Evolutionary conservation across 2,797 vertebrate genomes (phyloP), one percentile per base, ranked within the genome.

Genomic region (Cryptoblepharus egeriae): DNA sequence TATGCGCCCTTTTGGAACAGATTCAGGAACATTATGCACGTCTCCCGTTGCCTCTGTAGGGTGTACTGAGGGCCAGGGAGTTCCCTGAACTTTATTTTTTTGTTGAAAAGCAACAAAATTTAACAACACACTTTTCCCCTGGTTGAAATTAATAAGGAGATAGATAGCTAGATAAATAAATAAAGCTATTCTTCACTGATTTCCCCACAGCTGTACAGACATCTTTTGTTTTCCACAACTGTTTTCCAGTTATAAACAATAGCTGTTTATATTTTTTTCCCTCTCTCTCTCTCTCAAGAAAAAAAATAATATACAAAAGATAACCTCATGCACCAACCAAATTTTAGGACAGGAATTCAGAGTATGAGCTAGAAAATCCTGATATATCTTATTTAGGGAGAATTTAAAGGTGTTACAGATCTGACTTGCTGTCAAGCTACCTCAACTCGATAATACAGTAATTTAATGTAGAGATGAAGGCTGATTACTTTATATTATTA

Each of bases 401-500:
- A 93, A 95, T 95, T 94, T 91, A 87, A 90, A 94, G 88, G 86
- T 93, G 93, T 94, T 93, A 92, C 86, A 89, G 57, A 92, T 87
- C 88, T 88, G 90, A 93, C 88, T 93, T 83, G 74, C 89, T 94
- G 94, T 94, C 94, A 94, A 92, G 87, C 77, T 86, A 88, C 75
- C 92, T 85, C 67, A 60, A 88, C 87, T 86, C 13, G 90, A 93
- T 93, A 96, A 95, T 74, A 76, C 88, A 93, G 83, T 93, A 94
- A 96, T 94, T 96, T 94, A 91, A 94, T 94, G 92, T 67, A 93
- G 91, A 95, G 88, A 96, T 94, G 93, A 94, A 94, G 79, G 90
- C 80, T 92, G 94, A 95, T 94, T 95, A 94, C 92, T 94, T 93
- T 92, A 92, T 89, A 95, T 95, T 96, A 96, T 93, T 94, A 95